These are phyloP conservation scores for Cromileptes altivelis DNA, from an alignment of 2,113 vertebrate genomes.

Conservation along the genomic window DNA sequence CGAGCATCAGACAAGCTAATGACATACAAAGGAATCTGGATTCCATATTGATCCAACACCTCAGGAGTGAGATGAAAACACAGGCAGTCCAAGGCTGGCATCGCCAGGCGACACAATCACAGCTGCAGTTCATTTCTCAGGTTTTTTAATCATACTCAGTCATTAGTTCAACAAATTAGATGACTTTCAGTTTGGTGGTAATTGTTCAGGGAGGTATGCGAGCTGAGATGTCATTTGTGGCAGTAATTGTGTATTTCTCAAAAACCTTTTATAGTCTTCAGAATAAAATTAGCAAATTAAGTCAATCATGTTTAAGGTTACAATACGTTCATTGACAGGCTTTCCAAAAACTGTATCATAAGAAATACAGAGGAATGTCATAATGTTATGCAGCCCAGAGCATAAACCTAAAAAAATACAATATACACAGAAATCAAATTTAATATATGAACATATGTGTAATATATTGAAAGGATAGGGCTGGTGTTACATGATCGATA, in stretches of 20 bases:
- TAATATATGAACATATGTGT: background rate
- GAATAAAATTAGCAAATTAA: constrained; percentile 23
- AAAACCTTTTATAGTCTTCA: constrained; percentile 34
- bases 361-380: background rate
- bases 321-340: background rate
- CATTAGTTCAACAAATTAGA: constrained; percentile 50
- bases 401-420: background rate
- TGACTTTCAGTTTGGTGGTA: constrained; percentile 42
- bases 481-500: background rate
- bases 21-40: constrained; percentile 72
- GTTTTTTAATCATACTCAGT: constrained; percentile 49
- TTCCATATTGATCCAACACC: constrained; percentile 78
- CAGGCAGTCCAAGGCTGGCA: constrained; percentile 43
- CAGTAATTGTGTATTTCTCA: constrained; percentile 33
- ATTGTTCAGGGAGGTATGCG: constrained; percentile 28
- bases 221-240: constrained; percentile 34
- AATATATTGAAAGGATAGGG: background rate
- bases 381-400: background rate
- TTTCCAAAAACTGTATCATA: constrained; percentile 12
- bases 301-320: constrained; percentile 14
- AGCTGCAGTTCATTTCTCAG: constrained; percentile 68
- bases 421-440: background rate
- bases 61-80: constrained; percentile 72
- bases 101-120: constrained; percentile 59
- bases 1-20: constrained; percentile 68